These are phyloP conservation scores for Ammospiza maritima DNA, from an alignment of 2,797 vertebrate species.

Conservation along the genomic window DNA sequence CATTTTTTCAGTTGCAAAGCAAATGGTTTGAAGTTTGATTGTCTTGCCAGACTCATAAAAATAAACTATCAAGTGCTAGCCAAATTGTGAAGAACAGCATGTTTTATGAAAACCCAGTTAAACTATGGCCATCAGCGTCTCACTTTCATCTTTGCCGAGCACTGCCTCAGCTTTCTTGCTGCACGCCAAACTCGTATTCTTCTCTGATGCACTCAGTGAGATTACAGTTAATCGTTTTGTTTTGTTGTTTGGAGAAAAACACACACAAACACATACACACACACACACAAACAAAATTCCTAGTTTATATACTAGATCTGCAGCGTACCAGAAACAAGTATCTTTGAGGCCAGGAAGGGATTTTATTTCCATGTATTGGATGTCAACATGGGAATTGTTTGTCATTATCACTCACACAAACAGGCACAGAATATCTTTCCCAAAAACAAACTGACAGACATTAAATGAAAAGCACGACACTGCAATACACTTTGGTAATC, in stretches of 20 bases:
- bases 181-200: constrained; percentile 18
- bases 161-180: constrained; percentile 17
- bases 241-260: neutral
- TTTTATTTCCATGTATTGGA: neutral
- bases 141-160: constrained; percentile 48
- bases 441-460: neutral
- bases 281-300: neutral
- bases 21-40: constrained; percentile 42
- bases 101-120: constrained; percentile 66
- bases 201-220: constrained; percentile 13
- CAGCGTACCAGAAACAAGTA: neutral
- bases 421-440: neutral
- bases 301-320: neutral
- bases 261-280: neutral
- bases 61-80: neutral
- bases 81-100: constrained; percentile 62
- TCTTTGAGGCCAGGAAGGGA: neutral
- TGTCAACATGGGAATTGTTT: constrained; percentile 24
- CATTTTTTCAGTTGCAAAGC: constrained; percentile 49
- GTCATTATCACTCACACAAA: neutral
- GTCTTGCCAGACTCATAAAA: constrained; percentile 66
- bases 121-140: constrained; percentile 25
- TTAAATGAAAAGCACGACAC: neutral
- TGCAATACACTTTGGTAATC: neutral
- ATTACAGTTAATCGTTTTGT: constrained; percentile 23